These are phyloP conservation scores for Panthera uncia DNA, from an alignment of 2,113 vertebrate genomes.

Conservation along the genomic window DNA sequence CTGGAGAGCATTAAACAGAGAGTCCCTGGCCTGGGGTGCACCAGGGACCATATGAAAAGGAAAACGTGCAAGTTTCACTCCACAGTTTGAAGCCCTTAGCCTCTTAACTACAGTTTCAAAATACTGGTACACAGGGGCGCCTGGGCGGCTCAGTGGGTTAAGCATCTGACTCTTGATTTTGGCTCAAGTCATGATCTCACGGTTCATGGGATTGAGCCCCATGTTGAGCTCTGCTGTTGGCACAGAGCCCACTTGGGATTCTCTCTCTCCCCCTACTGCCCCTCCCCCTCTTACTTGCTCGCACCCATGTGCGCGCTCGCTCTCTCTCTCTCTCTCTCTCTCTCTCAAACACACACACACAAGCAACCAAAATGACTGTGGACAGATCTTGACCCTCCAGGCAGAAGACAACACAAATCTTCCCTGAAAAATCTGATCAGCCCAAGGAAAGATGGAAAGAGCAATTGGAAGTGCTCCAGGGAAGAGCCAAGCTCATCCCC, in stretches of 20 bases:
- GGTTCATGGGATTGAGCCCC: too few species aligned
- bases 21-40: neutral
- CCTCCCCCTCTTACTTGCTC: too few species aligned
- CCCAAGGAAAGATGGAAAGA: neutral
- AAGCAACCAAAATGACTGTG: neutral
- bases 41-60: neutral
- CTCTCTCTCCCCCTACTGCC: too few species aligned
- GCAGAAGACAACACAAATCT: neutral
- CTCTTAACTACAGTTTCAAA: neutral
- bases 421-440: neutral
- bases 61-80: neutral
- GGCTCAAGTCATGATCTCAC: too few species aligned
- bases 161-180: too few species aligned
- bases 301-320: fast-evolving
- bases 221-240: too few species aligned
- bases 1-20: neutral
- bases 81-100: neutral
- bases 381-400: neutral
- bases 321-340: too few species aligned
- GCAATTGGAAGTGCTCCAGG: neutral
- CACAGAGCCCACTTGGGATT: too few species aligned
- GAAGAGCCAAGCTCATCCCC: neutral
- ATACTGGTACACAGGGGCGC: neutral
- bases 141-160: too few species aligned
- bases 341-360: too few species aligned